Percentiles rank a stretch among this genome's conserved stretches.
phyloP scores from a whole-genome alignment of 2,797 vertebrate genomes.

The Sebastes trivittatus region DNA sequence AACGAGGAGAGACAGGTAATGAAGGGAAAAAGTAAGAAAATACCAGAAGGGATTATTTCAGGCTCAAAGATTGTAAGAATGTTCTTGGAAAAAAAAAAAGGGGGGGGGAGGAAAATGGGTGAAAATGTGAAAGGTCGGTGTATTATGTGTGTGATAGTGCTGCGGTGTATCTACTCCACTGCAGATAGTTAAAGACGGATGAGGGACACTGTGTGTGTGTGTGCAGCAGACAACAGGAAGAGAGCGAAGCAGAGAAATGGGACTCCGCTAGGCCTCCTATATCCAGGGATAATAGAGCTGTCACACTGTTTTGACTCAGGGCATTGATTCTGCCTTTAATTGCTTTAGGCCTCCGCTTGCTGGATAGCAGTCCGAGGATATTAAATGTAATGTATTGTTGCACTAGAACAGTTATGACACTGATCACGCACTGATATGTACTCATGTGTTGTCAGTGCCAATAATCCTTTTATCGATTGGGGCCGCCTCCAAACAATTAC shows the following conservation, averaged over 20 bases:
- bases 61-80: constrained; percentile 5
- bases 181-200: constrained; percentile 51
- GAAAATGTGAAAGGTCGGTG: constrained; percentile 33
- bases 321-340: constrained; percentile 82
- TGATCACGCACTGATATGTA: constrained; percentile 78
- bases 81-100: neutral
- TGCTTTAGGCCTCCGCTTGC: constrained; percentile 69
- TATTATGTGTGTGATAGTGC: constrained; percentile 29
- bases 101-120: constrained; percentile 10
- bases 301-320: constrained; percentile 79
- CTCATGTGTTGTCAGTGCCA: constrained; percentile 70
- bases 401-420: constrained; percentile 71
- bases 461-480: constrained; percentile 75
- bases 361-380: constrained; percentile 68
- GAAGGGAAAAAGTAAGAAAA: constrained; percentile 33
- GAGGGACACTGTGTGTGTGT: neutral
- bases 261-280: constrained; percentile 53
- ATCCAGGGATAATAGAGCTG: constrained; percentile 80
- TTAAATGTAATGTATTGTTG: constrained; percentile 77
- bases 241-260: constrained; percentile 42
- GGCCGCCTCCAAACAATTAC: constrained; percentile 67
- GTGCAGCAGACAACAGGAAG: constrained; percentile 5
- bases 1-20: constrained; percentile 35
- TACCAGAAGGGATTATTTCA: constrained; percentile 42
- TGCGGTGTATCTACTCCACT: constrained; percentile 28